Conservation (phyloP, 2,797 vertebrate species). For the Xerus rutilus region DNA sequence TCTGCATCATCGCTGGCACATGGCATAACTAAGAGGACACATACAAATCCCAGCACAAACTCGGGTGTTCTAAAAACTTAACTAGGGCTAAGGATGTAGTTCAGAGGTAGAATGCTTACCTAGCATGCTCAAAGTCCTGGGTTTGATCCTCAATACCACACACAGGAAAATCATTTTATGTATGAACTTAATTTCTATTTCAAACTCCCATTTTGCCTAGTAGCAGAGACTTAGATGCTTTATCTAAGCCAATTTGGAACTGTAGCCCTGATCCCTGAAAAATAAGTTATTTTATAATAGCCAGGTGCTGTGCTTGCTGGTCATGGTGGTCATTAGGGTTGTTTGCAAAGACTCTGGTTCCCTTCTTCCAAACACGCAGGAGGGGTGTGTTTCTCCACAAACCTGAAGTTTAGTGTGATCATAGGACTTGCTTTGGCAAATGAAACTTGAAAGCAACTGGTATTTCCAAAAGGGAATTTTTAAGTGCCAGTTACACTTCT, state of each 20-base stretch:
- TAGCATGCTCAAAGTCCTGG: not conserved
- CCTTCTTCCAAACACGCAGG: not conserved
- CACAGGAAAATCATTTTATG: not conserved
- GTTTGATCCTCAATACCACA: not conserved
- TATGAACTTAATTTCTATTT: not conserved
- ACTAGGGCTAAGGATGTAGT: too few species aligned
- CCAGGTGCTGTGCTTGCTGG: not conserved
- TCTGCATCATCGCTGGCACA: not conserved
- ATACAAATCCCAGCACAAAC: not conserved
- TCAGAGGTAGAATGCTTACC: too few species aligned
- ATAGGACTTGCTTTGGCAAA: not conserved
- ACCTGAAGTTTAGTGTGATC: not conserved
- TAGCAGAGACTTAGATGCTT: not conserved
- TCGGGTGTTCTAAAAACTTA: too few species aligned
- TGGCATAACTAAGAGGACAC: not conserved
- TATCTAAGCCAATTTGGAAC: not conserved
- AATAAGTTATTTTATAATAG: not conserved
- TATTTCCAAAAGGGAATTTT: slow-evolving; percentile 2
- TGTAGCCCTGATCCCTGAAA: not conserved
- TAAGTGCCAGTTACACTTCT: not conserved
- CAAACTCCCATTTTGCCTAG: not conserved
- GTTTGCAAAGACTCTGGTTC: not conserved
- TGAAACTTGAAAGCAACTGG: not conserved
- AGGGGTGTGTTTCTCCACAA: not conserved
- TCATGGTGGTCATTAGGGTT: not conserved